phyloP scores from a whole-genome alignment of 2,113 vertebrate species.

The Manacus vitellinus region DNA sequence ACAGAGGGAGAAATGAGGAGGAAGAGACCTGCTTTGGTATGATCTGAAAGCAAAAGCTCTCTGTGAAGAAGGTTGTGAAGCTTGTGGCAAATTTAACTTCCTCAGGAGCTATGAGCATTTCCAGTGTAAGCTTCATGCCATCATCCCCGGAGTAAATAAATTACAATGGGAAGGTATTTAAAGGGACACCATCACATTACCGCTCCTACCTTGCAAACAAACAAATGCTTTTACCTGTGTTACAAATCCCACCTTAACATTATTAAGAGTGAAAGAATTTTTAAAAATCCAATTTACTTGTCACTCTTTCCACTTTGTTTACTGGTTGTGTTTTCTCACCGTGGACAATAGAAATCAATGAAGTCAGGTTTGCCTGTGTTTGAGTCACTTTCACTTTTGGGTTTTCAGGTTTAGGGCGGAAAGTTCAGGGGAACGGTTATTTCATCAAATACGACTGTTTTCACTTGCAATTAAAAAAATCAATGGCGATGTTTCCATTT shows the following conservation, averaged over 20 bases:
- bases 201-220: background rate
- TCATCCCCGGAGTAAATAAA: background rate
- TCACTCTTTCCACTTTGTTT: slow-evolving; percentile 58
- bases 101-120: background rate
- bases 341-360: slow-evolving; percentile 53
- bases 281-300: slow-evolving; percentile 64
- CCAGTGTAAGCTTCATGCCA: fast-evolving
- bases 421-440: slow-evolving; percentile 53
- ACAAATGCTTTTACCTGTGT: background rate
- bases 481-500: background rate
- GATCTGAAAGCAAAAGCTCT: background rate
- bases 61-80: background rate
- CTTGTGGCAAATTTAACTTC: background rate
- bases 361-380: slow-evolving; percentile 12
- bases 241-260: slow-evolving; percentile 2
- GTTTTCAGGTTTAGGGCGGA: slow-evolving; percentile 9
- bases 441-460: slow-evolving; percentile 45
- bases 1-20: background rate
- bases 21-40: background rate
- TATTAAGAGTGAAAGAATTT: slow-evolving; percentile 65
- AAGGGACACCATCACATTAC: slow-evolving; percentile 9
- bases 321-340: slow-evolving; percentile 2
- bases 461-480: slow-evolving; percentile 64
- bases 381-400: slow-evolving; percentile 55
- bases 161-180: background rate